Evolutionary conservation across 2,113 vertebrate species (phyloP).

Genomic region (Pollachius pollachius): DNA sequence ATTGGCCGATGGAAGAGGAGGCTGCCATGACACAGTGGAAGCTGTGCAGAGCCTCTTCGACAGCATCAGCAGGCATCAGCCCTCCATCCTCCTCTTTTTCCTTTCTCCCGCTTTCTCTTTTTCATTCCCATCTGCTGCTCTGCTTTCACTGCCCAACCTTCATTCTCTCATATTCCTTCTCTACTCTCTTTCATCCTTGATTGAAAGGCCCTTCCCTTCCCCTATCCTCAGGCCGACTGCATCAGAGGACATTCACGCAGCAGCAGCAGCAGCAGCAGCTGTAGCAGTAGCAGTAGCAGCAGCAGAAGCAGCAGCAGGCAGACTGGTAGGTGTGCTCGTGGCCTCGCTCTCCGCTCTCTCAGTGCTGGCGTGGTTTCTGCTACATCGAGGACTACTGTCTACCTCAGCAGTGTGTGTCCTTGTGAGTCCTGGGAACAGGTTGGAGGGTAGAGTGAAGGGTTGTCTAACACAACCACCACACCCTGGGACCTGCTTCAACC

Average conservation of each 20-base stretch:
- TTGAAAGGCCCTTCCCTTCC: slow-evolving; percentile 27
- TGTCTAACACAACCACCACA: slow-evolving; percentile 47
- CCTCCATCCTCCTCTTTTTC: slow-evolving; percentile 63
- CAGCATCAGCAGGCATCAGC: slow-evolving; percentile 68
- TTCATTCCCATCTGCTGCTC: slow-evolving; percentile 7
- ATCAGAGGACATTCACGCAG: slow-evolving; percentile 58
- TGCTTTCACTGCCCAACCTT: slow-evolving; percentile 2
- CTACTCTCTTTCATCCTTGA: slow-evolving; percentile 27
- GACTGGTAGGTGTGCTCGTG: slow-evolving; percentile 71
- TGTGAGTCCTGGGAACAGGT: slow-evolving; percentile 3
- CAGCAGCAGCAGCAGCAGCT: slow-evolving; percentile 28
- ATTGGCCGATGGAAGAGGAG: slow-evolving; percentile 77
- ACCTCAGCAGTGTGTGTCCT: slow-evolving; percentile 31
- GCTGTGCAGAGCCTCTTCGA: slow-evolving; percentile 77
- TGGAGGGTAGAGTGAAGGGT: slow-evolving; percentile 24
- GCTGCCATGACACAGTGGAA: slow-evolving; percentile 82
- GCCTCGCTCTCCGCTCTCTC: slow-evolving; percentile 53
- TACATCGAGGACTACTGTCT: slow-evolving; percentile 60
- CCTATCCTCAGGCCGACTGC: slow-evolving; percentile 47
- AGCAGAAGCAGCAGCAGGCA: slow-evolving; percentile 45
- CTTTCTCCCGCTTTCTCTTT: slow-evolving; percentile 27
- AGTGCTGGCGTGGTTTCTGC: slow-evolving; percentile 32
- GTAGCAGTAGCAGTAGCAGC: slow-evolving; percentile 18
- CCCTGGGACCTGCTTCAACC: slow-evolving; percentile 45
- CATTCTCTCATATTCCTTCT: slow-evolving; percentile 21